Evolutionary conservation across 2,113 vertebrate species (phyloP).

Genomic region (Micronycteris hirsuta): DNA sequence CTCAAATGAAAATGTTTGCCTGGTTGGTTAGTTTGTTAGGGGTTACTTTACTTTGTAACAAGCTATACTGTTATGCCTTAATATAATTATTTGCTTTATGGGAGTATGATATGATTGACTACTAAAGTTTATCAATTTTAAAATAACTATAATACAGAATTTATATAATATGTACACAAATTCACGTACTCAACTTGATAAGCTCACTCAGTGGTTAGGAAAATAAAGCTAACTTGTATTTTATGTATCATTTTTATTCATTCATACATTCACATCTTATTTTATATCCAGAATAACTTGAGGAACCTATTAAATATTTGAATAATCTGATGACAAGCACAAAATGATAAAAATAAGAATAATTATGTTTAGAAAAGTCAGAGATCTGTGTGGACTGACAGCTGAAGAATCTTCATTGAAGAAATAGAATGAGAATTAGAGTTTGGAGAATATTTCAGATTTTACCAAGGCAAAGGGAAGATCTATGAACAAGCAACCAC

Average conservation of each 20-base stretch:
- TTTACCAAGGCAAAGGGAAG: not conserved
- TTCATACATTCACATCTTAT: not conserved
- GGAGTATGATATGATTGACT: not conserved
- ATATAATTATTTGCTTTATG: not conserved
- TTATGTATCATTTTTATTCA: constrained; percentile 25
- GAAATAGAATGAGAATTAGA: not conserved
- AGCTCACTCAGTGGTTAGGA: not conserved
- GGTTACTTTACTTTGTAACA: not conserved
- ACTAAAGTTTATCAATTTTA: not conserved
- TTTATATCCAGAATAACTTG: not conserved
- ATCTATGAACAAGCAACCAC: not conserved
- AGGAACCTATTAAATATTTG: not conserved
- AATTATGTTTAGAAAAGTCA: not conserved
- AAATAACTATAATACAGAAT: not conserved
- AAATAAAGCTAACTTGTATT: not conserved
- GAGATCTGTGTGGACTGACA: not conserved
- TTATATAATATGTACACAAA: not conserved
- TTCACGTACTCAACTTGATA: not conserved
- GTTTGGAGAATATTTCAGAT: not conserved
- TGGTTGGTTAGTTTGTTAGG: not conserved
- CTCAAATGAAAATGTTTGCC: too few species aligned
- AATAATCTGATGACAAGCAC: not conserved
- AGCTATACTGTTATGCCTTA: not conserved
- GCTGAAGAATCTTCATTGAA: not conserved
- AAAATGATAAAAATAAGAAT: not conserved